Evolutionary conservation across 2,113 vertebrate species (phyloP).

Genomic region (Cololabis saira): DNA sequence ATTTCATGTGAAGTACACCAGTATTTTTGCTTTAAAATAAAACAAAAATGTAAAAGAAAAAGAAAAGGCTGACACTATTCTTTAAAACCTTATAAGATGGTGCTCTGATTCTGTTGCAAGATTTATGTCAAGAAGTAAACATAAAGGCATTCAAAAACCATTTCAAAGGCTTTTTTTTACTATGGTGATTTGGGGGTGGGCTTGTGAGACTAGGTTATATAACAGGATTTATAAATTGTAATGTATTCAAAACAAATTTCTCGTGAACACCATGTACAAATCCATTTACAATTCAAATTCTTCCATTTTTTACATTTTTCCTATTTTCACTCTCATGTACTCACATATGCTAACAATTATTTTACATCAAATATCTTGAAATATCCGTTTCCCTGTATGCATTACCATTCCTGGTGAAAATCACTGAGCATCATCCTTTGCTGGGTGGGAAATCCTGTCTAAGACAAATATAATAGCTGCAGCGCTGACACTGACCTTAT

Average conservation of each 20-base stretch:
- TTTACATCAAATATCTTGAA: slow-evolving; percentile 7
- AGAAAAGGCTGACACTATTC: background rate
- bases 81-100: slow-evolving; percentile 9
- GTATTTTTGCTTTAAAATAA: no score
- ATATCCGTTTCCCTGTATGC: slow-evolving; percentile 7
- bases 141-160: slow-evolving; percentile 8
- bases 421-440: slow-evolving; percentile 21
- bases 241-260: slow-evolving; percentile 24
- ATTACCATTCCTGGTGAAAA: slow-evolving; percentile 27
- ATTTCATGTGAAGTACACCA: no score
- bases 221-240: slow-evolving; percentile 43
- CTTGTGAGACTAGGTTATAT: slow-evolving; percentile 27
- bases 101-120: slow-evolving; percentile 16
- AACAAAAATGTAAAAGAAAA: background rate
- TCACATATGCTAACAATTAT: background rate
- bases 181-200: slow-evolving; percentile 16
- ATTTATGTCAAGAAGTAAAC: slow-evolving; percentile 19
- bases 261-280: slow-evolving; percentile 5
- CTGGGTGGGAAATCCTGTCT: slow-evolving; percentile 39
- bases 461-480: slow-evolving; percentile 49
- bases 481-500: slow-evolving; percentile 74
- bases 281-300: background rate
- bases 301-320: background rate
- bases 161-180: slow-evolving; percentile 20
- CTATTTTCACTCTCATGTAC: background rate